Evolutionary conservation across 53 echinoderm and acorn worm genomes (phyloP).

Genomic region (Luidia sarsii): DNA sequence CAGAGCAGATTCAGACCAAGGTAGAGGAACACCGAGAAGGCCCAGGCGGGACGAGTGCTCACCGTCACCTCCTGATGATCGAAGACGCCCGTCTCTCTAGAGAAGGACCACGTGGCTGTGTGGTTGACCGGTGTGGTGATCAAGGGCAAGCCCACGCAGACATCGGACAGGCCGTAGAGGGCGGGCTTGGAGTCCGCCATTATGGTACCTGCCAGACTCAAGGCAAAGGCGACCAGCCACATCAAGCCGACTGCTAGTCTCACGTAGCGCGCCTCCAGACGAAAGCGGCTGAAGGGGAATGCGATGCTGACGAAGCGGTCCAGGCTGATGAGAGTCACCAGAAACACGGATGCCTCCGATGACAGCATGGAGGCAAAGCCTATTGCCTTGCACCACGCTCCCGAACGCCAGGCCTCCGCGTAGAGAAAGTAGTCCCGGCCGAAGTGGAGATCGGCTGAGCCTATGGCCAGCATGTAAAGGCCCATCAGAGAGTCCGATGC

Average conservation of each 20-base stretch:
- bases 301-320: slow-evolving; percentile 63
- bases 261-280: slow-evolving; percentile 19
- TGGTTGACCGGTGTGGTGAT: slow-evolving; percentile 27
- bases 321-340: slow-evolving; percentile 62
- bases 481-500: slow-evolving; percentile 66
- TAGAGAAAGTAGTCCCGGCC: slow-evolving; percentile 50
- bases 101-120: background rate
- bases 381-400: slow-evolving; percentile 40
- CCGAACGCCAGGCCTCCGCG: slow-evolving; percentile 57
- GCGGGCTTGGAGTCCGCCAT: slow-evolving; percentile 6
- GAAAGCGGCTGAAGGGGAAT: slow-evolving; percentile 60
- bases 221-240: slow-evolving; percentile 45
- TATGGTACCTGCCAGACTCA: slow-evolving; percentile 23
- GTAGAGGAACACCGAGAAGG: slow-evolving; percentile 66
- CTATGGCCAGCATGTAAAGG: slow-evolving; percentile 55
- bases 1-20: slow-evolving; percentile 62
- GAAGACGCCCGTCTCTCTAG: slow-evolving; percentile 5
- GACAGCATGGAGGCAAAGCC: slow-evolving; percentile 59
- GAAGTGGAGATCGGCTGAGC: slow-evolving; percentile 44
- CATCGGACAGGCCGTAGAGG: slow-evolving; percentile 58
- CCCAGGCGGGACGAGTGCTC: slow-evolving; percentile 51
- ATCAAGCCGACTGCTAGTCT: slow-evolving; percentile 1
- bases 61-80: background rate
- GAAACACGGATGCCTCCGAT: slow-evolving; percentile 68
- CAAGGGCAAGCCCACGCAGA: slow-evolving; percentile 59